Evolutionary conservation across 2,888 invertebrate genomes (phyloP).

Genomic region (Ctena decussata): DNA sequence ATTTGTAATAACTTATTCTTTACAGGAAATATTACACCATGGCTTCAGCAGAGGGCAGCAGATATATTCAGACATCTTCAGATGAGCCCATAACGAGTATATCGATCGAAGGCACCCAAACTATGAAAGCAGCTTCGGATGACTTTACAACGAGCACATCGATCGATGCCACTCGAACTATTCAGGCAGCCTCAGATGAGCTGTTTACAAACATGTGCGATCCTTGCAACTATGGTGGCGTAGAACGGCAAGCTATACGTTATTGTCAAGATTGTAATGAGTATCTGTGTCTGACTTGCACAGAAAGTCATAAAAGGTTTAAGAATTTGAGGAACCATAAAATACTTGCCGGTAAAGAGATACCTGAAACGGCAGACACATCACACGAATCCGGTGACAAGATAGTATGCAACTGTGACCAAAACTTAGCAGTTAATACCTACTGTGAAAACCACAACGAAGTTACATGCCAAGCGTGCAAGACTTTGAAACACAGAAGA

Average conservation of each 20-base stretch:
- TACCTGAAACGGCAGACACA: background rate
- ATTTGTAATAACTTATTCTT: no score
- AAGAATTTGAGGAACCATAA: background rate
- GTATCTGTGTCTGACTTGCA: background rate
- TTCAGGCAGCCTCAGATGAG: background rate
- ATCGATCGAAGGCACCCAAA: no score
- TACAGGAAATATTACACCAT: no score
- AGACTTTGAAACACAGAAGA: background rate
- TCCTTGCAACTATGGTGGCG: background rate
- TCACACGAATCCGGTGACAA: background rate
- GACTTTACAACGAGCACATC: no score
- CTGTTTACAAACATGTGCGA: background rate
- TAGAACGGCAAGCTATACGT: background rate
- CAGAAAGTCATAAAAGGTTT: background rate
- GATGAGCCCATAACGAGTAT: no score
- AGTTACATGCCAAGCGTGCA: background rate
- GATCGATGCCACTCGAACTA: background rate
- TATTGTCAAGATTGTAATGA: background rate
- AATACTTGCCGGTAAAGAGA: background rate
- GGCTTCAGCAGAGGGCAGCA: no score
- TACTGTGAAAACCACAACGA: background rate
- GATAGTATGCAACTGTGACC: background rate
- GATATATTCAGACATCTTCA: no score
- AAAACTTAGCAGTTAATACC: background rate
- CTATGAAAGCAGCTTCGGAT: no score